Base-by-base conservation (phyloP, 2,113 vertebrate genomes). In the Rafetus swinhoei region DNA sequence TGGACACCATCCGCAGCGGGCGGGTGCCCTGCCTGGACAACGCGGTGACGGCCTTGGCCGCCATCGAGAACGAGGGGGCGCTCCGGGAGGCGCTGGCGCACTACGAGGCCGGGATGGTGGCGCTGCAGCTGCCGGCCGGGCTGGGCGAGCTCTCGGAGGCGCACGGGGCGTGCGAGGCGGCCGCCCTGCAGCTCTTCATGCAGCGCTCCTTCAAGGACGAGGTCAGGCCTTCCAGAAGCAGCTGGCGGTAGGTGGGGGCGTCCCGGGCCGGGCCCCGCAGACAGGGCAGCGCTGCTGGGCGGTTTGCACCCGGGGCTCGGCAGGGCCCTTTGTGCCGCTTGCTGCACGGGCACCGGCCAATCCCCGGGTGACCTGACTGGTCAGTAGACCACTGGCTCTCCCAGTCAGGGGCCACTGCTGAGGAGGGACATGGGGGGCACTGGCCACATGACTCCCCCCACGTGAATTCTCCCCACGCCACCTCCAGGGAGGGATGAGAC, bases 21-120 rank as follows among this genome's bases (percentile, higher is more conserved):
- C 21, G 76, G 1, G 57, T 97, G 53, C 96, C 96, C 2, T 97
- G 97, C 89, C 84, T 97, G 90, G 97, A 97, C 84, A 97, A 95
- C 1, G 93, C 95, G 2, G 94, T 97, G 7, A 25, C 84, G 35
- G 45, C 91, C 55, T 35, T 97, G 89, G 79, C 96, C 0, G 8
- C 90, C 84, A 93, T 96, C 6, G 96, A 97, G 87, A 97, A 97
- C n/a, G 35, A 59, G 21, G 84, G 45, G 3, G 96, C 95, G 4
- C 39, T 95, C 16, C 53, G 54, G 9, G 84, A 97, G 19, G 96
- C 89, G 3, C 9, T 77, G 27, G 56, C 76, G 39, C 14, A 52
- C 74, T 97, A 96, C 29, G 35, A 15, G 85, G 52, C 50, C 3
- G 50, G 90, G 88, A 82, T 97, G 84, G 45, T 60, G 4, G 53